These are phyloP conservation scores for Anastatus disparis DNA, from an alignment of 1,140 invertebrate genomes.

Conservation along the genomic window DNA sequence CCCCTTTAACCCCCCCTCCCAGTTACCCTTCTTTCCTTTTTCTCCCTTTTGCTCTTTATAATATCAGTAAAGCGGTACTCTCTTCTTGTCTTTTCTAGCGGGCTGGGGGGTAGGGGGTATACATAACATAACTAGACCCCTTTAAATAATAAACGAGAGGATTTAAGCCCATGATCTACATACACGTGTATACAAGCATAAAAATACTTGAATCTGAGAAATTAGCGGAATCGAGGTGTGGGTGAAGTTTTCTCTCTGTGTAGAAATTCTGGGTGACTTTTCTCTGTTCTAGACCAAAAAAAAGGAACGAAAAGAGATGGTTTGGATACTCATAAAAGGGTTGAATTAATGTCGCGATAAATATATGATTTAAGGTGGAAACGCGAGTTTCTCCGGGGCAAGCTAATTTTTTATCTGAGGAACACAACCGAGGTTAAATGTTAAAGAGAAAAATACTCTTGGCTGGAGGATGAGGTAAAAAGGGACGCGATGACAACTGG, in stretches of 20 bases:
- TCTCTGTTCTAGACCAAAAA: too few relatives aligned
- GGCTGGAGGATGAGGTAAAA: not conserved
- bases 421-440: constrained; percentile 49
- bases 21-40: too few relatives aligned
- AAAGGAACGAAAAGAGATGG: too few relatives aligned
- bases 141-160: constrained; percentile 68
- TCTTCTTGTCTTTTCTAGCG: constrained; percentile 27
- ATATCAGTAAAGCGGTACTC: constrained; percentile 21
- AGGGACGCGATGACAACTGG: constrained; percentile 1
- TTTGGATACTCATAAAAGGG: constrained; percentile 59
- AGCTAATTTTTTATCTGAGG: constrained; percentile 69
- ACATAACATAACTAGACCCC: constrained; percentile 43
- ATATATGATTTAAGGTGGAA: constrained; percentile 69
- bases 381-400: constrained; percentile 56
- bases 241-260: too few relatives aligned
- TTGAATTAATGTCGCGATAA: constrained; percentile 70
- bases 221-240: constrained; percentile 66
- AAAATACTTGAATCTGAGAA: constrained; percentile 70
- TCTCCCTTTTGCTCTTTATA: constrained; percentile 31
- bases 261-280: too few relatives aligned
- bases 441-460: constrained; percentile 24
- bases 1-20: too few relatives aligned
- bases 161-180: constrained; percentile 56
- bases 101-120: too few relatives aligned
- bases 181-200: constrained; percentile 56